Conservation (phyloP, 2,888 invertebrate species). For the Pristionchus fissidentatus region DNA sequence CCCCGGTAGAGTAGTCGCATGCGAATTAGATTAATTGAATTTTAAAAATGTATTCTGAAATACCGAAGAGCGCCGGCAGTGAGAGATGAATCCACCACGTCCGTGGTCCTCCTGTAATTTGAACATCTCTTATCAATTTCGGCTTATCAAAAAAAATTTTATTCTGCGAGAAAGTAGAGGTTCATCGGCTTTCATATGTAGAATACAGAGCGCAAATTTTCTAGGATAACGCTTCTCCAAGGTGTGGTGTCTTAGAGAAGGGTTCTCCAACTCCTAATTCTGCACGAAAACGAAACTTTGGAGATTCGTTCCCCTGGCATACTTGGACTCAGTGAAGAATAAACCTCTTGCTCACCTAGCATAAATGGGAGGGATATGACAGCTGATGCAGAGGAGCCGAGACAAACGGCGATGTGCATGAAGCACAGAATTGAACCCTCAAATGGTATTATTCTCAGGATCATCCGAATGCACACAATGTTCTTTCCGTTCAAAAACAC, state of each 20-base stretch:
- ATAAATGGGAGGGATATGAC: conserved; percentile 68
- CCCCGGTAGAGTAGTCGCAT: not conserved
- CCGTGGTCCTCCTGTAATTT: conserved; percentile 52
- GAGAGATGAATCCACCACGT: conserved; percentile 66
- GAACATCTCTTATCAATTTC: too few relatives aligned
- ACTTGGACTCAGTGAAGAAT: too few relatives aligned
- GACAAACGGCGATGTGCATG: conserved; percentile 70
- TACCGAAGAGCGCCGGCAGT: conserved; percentile 63
- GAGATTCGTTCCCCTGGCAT: too few relatives aligned
- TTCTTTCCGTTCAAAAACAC: too few relatives aligned
- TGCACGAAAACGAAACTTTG: too few relatives aligned
- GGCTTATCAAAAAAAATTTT: too few relatives aligned
- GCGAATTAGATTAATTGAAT: not conserved
- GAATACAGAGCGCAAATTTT: too few relatives aligned
- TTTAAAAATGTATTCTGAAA: not conserved
- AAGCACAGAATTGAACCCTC: conserved; percentile 65
- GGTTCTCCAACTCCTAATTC: too few relatives aligned
- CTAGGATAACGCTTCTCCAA: too few relatives aligned
- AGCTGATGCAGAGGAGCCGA: conserved; percentile 69
- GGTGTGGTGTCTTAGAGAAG: too few relatives aligned
- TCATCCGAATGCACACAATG: not conserved
- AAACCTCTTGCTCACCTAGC: conserved; percentile 47
- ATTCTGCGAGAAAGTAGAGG: too few relatives aligned
- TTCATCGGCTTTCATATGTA: too few relatives aligned
- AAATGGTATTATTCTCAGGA: not conserved